Conservation (phyloP, 2,797 vertebrate genomes). For the Protosalanx chinensis region DNA sequence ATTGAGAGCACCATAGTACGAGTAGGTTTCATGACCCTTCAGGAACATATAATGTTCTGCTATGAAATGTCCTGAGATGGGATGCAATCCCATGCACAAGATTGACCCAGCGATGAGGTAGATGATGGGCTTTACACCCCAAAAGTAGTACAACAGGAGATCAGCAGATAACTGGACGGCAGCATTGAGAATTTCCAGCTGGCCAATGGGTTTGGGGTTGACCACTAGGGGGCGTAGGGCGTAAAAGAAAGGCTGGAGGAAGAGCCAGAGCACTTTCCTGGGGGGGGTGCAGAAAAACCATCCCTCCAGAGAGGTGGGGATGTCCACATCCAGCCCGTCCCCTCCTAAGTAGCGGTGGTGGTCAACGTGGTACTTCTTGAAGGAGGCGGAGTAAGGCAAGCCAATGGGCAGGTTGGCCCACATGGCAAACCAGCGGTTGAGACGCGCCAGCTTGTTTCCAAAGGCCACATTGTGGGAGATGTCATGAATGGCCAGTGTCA, state of each 20-base stretch:
- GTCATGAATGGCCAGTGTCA: constrained; percentile 95
- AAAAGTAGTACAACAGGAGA: constrained; percentile 77
- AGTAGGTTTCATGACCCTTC: constrained; percentile 96
- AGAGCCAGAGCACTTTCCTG: constrained; percentile 91
- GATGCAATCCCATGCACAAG: constrained; percentile 91
- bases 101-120: constrained; percentile 90
- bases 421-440: constrained; percentile 94
- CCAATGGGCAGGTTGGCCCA: constrained; percentile 95
- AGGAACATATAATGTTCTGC: constrained; percentile 97
- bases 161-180: constrained; percentile 78
- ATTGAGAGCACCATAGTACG: constrained; percentile 94
- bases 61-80: constrained; percentile 96
- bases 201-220: constrained; percentile 86
- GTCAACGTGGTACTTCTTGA: constrained; percentile 98
- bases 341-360: constrained; percentile 96
- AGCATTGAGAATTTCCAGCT: constrained; percentile 84
- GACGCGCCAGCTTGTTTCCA: constrained; percentile 80
- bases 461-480: constrained; percentile 97
- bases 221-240: constrained; percentile 84
- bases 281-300: constrained; percentile 92
- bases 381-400: constrained; percentile 90
- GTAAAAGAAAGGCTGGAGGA: constrained; percentile 89
- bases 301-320: constrained; percentile 89
- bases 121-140: constrained; percentile 86
- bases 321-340: constrained; percentile 87